phyloP scores from a whole-genome alignment of 2,113 vertebrate genomes.

The Chauna torquata region DNA sequence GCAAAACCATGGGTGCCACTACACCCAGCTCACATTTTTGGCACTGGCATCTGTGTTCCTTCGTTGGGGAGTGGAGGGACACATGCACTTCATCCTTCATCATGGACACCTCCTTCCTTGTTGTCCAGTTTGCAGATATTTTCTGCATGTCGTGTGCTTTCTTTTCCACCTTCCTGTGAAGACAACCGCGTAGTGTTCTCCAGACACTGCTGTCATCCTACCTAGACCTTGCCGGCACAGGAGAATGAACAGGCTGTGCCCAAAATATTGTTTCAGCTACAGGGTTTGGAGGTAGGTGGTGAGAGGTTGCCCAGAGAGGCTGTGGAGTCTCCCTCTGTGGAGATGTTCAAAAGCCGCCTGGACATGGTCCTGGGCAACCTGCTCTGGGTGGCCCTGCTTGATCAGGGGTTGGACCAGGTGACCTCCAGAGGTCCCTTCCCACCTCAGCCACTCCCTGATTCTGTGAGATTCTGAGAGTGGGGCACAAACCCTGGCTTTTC shows the following conservation, averaged over 20 bases:
- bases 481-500: not conserved
- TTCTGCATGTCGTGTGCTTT: not conserved
- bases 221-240: not conserved
- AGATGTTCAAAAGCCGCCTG: not conserved
- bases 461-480: not conserved
- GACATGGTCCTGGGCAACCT: not conserved
- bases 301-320: not conserved
- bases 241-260: fast-evolving
- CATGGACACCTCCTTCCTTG: not conserved
- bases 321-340: not conserved
- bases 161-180: not conserved
- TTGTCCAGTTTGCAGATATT: not conserved
- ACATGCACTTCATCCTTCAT: not conserved
- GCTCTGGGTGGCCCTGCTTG: not conserved
- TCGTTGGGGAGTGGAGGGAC: not conserved
- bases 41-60: not conserved
- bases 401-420: not conserved
- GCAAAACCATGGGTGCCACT: not conserved
- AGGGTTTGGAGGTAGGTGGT: not conserved
- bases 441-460: not conserved
- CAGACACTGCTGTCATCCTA: fast-evolving
- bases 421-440: not conserved
- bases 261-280: not conserved
- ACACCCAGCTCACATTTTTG: not conserved
- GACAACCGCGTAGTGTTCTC: not conserved